A percentile compares a stretch with the other conserved stretches of the same genome.
These are phyloP conservation scores for Tetragonula carbonaria DNA, from an alignment of 2,888 invertebrate species.

Conservation along the genomic window DNA sequence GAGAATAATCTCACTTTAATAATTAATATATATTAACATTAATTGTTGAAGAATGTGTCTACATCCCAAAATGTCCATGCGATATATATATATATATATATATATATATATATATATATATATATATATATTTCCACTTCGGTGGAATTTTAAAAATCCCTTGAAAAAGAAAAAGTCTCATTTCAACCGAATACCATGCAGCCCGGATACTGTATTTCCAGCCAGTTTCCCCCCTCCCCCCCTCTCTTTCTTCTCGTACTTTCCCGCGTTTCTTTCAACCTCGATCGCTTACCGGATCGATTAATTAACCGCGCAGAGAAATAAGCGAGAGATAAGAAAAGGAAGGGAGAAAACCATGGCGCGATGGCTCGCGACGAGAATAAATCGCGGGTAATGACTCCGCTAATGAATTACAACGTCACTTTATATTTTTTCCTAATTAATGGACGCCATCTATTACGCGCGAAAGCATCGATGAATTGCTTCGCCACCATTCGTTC, in stretches of 20 bases:
- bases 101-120: no score
- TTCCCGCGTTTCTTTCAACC: neutral
- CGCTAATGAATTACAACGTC: conserved; percentile 49
- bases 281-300: neutral
- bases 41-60: no score
- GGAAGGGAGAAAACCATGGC: conserved; percentile 22
- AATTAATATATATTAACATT: no score
- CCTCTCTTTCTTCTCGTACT: neutral
- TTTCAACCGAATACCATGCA: no score
- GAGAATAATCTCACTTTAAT: no score
- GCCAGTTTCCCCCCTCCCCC: neutral
- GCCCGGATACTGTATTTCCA: neutral
- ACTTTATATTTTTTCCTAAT: conserved; percentile 75
- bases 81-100: no score
- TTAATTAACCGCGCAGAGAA: conserved; percentile 38
- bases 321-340: conserved; percentile 49
- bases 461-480: conserved; percentile 22
- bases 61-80: no score
- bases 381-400: conserved; percentile 29
- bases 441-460: conserved; percentile 51
- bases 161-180: no score
- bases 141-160: no score
- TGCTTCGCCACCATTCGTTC: conserved; percentile 4
- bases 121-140: no score
- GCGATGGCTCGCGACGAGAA: conserved; percentile 17